Evolutionary conservation across 2,888 invertebrate genomes (phyloP).

Genomic region (Pachliopta kotzebuea): DNA sequence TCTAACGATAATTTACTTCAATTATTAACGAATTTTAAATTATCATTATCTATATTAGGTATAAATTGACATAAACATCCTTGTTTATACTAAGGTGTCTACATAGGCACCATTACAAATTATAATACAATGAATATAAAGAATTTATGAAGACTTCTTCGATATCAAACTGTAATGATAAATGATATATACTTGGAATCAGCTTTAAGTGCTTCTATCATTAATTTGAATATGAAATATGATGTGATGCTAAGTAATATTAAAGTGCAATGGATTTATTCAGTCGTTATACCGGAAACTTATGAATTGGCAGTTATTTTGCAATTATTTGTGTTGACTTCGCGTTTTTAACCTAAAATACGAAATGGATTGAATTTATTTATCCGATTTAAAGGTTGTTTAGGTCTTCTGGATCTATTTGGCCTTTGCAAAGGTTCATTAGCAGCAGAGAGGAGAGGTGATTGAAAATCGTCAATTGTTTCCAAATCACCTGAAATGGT

Average conservation of each 20-base stretch:
- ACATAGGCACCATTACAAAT: neutral
- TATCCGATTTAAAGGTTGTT: slow-evolving; percentile 51
- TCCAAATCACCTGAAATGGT: slow-evolving; percentile 43
- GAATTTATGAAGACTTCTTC: neutral
- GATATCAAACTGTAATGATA: neutral
- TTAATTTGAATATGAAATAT: slow-evolving; percentile 10
- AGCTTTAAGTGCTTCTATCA: slow-evolving; percentile 9
- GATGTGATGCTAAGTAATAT: slow-evolving; percentile 15
- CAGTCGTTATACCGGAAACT: slow-evolving; percentile 38
- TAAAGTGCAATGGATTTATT: slow-evolving; percentile 33
- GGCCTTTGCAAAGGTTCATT: slow-evolving; percentile 68
- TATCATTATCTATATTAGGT: neutral
- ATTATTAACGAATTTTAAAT: too few relatives aligned
- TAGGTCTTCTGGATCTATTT: slow-evolving; percentile 63
- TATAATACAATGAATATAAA: neutral
- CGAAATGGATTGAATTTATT: slow-evolving; percentile 75
- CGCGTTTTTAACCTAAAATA: slow-evolving; percentile 62
- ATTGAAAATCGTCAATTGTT: slow-evolving; percentile 61
- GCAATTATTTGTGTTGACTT: slow-evolving; percentile 27
- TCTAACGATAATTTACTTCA: neutral
- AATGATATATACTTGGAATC: neutral
- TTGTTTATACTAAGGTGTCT: neutral
- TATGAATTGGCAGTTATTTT: slow-evolving; percentile 49
- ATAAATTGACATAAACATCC: neutral
- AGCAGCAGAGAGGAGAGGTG: slow-evolving; percentile 69